Base-by-base conservation (phyloP, 2,113 vertebrate genomes). In the Meles meles region DNA sequence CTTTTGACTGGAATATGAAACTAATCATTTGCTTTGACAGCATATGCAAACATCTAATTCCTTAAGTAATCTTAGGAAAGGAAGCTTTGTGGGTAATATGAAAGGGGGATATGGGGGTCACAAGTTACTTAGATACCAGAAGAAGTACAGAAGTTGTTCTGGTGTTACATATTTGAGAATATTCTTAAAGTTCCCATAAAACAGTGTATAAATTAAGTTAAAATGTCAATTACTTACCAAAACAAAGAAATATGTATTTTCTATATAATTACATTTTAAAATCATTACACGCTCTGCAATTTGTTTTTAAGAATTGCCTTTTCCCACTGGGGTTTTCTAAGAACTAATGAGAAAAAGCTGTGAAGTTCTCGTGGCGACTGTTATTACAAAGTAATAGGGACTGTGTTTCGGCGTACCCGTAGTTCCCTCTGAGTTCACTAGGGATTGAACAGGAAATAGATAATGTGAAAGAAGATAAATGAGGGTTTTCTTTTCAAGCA, bases 181-280 rank as follows among this genome's bases (percentile, higher is more conserved):
- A 61, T 34, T 47, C 44, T 72, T 79, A 1, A 96, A 90, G 21
- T 76, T 72, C 39, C 7, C 63, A 29, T 91, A 57, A 93, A 65
- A 67, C 12, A 84, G 57, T 93, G 79, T 87, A 7, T 88, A 79
- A 96, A 90, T 81, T 63, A 67, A 77, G 76, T 63, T 88, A 88
- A 91, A 93, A 93, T 91, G 37, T 81, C 31, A 81, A 39, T 89
- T 65, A 76, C 57, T 76, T 80, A 52, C 14, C 17, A 44, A 81
- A 91, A 67, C 44, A 55, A 79, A 42, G 25, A 61, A 71, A 72
- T 39, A 77, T 47, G 29, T n/a, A 23, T 96, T 90, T 59, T 52
- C 21, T 88, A 29, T 79, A 39, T 85, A 93, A 84, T 93, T 96
- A 31, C 12, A 81, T 74, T 95, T 91, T 92, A 15, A 14, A 88